Evolutionary conservation across 2,113 vertebrate species (phyloP).

Genomic region (Rhadina sibilatrix): DNA sequence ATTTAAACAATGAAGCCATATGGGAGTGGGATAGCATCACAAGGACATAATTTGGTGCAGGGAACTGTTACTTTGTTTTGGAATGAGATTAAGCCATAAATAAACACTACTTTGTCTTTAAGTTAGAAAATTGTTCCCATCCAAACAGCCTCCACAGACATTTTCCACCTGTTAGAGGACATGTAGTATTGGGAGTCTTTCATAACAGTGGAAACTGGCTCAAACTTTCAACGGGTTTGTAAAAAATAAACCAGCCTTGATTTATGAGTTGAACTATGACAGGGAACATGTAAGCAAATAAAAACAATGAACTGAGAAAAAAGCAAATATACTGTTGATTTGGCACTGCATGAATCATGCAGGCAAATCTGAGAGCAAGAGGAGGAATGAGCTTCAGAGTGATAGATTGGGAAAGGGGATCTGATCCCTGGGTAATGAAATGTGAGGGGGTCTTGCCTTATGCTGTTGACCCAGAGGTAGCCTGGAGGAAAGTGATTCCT

Average conservation of each 20-base stretch:
- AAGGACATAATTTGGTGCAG: constrained; percentile 23
- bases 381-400: constrained; percentile 15
- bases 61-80: constrained; percentile 58
- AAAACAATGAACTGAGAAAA: constrained; percentile 61
- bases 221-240: constrained; percentile 52
- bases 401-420: constrained; percentile 61
- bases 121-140: constrained; percentile 42
- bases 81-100: constrained; percentile 63
- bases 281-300: constrained; percentile 71
- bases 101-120: constrained; percentile 64
- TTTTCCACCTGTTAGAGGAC: constrained; percentile 66
- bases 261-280: constrained; percentile 64
- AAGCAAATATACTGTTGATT: constrained; percentile 65
- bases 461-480: constrained; percentile 69
- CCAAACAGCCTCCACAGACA: constrained; percentile 56
- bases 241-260: constrained; percentile 66
- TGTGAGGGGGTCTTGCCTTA: constrained; percentile 66
- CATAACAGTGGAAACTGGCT: constrained; percentile 65
- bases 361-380: constrained; percentile 29
- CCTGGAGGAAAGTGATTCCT: constrained; percentile 71
- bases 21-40: constrained; percentile 22
- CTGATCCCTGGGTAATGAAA: constrained; percentile 63
- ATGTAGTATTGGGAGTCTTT: constrained; percentile 48
- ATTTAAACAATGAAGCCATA: constrained; percentile 52
- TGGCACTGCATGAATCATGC: constrained; percentile 46